phyloP scores from a whole-genome alignment of 1,140 invertebrate genomes.

The Acromyrmex heyeri region DNA sequence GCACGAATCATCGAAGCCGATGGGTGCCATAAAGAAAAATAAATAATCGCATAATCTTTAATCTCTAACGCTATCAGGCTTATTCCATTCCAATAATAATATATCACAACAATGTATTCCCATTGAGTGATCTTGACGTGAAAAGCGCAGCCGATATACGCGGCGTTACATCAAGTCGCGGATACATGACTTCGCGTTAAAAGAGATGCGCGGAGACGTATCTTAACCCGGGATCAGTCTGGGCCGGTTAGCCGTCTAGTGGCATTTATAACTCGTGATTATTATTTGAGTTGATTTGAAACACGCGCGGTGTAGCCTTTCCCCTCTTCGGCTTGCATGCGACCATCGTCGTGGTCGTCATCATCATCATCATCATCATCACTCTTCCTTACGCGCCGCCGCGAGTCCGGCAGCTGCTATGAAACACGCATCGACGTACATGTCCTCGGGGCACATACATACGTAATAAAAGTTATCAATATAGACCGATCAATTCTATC shows the following conservation, averaged over 20 bases:
- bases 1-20: neutral
- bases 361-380: conserved; percentile 58
- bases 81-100: neutral
- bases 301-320: conserved; percentile 70
- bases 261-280: conserved; percentile 83
- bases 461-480: conserved; percentile 54
- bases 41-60: neutral
- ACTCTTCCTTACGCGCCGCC: conserved; percentile 41
- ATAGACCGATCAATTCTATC: conserved; percentile 39
- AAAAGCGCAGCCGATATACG: neutral
- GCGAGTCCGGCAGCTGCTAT: conserved; percentile 59
- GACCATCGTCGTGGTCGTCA: conserved; percentile 58
- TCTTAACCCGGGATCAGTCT: conserved; percentile 83
- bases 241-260: conserved; percentile 78
- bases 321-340: conserved; percentile 24
- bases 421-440: conserved; percentile 47
- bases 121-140: neutral
- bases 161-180: conserved; percentile 27
- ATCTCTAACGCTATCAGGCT: neutral
- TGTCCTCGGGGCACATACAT: neutral
- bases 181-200: conserved; percentile 34
- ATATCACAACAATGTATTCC: neutral
- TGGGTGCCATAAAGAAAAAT: neutral
- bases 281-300: conserved; percentile 83
- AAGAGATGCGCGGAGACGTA: conserved; percentile 75